Evolutionary conservation across 2,797 vertebrate species (phyloP).

Genomic region (Gastrophryne carolinensis): DNA sequence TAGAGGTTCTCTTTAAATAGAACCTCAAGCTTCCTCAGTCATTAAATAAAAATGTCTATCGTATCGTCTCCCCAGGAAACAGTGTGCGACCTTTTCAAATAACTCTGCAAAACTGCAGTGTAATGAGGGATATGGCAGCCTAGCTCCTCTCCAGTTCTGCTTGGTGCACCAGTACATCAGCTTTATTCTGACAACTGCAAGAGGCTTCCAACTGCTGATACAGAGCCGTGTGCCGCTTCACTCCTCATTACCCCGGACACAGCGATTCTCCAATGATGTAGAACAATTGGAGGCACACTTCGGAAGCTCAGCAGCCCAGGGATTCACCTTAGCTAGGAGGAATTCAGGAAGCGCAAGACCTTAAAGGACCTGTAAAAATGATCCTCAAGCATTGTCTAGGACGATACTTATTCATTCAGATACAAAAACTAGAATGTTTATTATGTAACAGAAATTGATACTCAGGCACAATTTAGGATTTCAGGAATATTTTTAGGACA

Average conservation of each 20-base stretch:
- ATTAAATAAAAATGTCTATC: background rate
- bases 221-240: background rate
- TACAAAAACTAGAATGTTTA: too few species aligned
- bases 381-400: too few species aligned
- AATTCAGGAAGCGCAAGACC: background rate
- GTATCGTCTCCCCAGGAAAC: background rate
- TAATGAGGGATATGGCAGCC: background rate
- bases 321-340: background rate
- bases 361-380: too few species aligned
- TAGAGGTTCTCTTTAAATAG: background rate
- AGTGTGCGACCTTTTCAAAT: conserved; percentile 11
- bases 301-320: background rate
- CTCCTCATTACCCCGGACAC: conserved; percentile 11
- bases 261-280: background rate
- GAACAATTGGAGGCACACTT: background rate
- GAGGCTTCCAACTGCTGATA: conserved; percentile 16
- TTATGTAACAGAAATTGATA: too few species aligned
- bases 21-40: background rate
- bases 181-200: conserved; percentile 7
- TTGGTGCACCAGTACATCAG: background rate
- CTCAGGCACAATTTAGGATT: too few species aligned
- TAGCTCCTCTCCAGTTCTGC: background rate
- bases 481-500: too few species aligned
- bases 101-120: conserved; percentile 4
- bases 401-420: too few species aligned